A percentile compares a stretch with the other conserved stretches of the same genome.
phyloP scores from a whole-genome alignment of 2,113 vertebrate genomes.

The Synodontis membranacea region DNA sequence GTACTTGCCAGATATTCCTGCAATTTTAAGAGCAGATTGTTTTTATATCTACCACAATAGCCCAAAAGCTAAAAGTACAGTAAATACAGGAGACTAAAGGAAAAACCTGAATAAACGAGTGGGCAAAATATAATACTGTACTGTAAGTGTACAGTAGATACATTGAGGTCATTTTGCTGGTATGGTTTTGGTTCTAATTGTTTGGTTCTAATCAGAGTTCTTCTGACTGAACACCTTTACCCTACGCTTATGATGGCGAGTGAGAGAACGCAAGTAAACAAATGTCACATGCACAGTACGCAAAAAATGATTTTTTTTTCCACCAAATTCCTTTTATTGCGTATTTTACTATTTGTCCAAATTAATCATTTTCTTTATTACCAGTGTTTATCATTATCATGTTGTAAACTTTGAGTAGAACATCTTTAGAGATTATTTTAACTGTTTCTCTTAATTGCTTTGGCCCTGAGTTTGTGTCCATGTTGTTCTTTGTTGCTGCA shows the following conservation, averaged over 20 bases:
- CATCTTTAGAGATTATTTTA: background rate
- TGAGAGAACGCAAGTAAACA: background rate
- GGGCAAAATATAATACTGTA: background rate
- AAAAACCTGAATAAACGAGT: background rate
- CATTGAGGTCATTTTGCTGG: background rate
- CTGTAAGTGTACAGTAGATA: background rate
- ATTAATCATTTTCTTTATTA: background rate
- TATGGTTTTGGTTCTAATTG: background rate
- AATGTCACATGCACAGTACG: background rate
- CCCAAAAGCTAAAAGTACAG: background rate
- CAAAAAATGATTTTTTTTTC: background rate
- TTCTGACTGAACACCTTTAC: background rate
- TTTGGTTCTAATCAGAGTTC: background rate
- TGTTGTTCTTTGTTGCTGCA: conserved; percentile 59
- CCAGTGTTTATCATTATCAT: background rate
- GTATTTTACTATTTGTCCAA: background rate
- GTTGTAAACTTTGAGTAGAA: background rate
- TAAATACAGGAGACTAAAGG: background rate
- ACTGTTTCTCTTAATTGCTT: background rate
- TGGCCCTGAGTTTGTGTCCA: background rate
- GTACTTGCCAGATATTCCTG: background rate
- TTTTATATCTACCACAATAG: background rate
- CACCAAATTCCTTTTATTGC: background rate
- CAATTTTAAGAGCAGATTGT: background rate
- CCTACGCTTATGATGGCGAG: background rate